Evolutionary conservation across 2,113 vertebrate species (phyloP).

Genomic region (Ciconia boyciana): DNA sequence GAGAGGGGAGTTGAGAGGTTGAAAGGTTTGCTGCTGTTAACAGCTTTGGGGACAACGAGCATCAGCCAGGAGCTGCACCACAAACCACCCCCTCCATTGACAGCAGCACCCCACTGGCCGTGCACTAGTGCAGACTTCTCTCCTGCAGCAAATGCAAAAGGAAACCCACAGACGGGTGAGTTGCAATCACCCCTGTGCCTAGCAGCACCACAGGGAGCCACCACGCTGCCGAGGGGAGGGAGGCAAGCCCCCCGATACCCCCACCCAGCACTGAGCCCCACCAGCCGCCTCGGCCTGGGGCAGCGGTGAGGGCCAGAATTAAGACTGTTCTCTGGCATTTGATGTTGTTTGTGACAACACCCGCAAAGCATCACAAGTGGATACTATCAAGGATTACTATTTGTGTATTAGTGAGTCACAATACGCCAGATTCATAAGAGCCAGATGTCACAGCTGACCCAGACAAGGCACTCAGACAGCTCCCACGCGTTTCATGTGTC

Average conservation of each 20-base stretch:
- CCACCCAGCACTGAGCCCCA: background rate
- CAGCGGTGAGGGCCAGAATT: background rate
- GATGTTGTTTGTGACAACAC: constrained; percentile 63
- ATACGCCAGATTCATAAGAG: constrained; percentile 75
- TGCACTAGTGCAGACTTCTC: background rate
- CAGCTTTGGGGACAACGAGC: background rate
- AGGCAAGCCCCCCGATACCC: rapidly evolving
- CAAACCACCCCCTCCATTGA: background rate
- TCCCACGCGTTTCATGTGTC: constrained; percentile 76
- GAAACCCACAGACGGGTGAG: background rate
- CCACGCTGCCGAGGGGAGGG: rapidly evolving
- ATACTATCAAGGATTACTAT: constrained; percentile 76
- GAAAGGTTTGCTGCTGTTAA: background rate
- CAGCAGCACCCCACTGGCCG: background rate
- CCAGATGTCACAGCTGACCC: constrained; percentile 83
- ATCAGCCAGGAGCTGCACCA: background rate
- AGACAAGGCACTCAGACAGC: constrained; percentile 74
- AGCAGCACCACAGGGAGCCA: background rate
- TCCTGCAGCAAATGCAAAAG: background rate
- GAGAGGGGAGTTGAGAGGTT: background rate
- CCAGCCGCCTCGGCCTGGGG: background rate
- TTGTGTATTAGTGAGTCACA: constrained; percentile 80
- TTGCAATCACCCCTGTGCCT: background rate
- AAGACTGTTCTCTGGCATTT: constrained; percentile 36
- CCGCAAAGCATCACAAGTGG: constrained; percentile 68